Base-by-base conservation (phyloP, 1,140 invertebrate species). In the Drosophila kepulauana region DNA sequence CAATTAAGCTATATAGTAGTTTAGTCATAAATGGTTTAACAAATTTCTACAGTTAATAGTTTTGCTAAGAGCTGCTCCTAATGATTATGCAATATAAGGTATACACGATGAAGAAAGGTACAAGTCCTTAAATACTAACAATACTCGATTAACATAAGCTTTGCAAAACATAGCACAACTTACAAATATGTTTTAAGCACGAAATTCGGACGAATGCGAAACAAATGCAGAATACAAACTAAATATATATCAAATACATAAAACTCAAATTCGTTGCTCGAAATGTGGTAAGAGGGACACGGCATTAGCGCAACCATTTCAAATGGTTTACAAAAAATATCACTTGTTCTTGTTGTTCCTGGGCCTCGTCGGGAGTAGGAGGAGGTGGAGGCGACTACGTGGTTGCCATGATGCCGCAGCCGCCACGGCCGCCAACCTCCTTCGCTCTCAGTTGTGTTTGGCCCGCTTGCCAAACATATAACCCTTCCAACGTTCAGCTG, bases 401-500 rank as follows among this genome's bases (percentile, higher is more conserved):
- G 59, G 56, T 38, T 51, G 69, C 69, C 74, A 72, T 13, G 56
- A 61, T 20, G 74, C 74, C 5, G 72, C 72, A 63, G 72, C 72
- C 52, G 61, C 70, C 61, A 66, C 71, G 10, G 71, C 75, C 75
- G 84, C 80, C 84, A 88, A 70, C 73, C 70, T 86, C 46, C 71
- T 70, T 71, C 73, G 84, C 51, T 89, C 70, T 92, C 84, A 92
- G 79, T 99, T 99, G 91, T 99, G 98, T 41, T 97, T 95, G 1
- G 98, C 97, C 77, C 95, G 93, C 93, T 98, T 97, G n/a, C 99
- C 99, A 92, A 96, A 96, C 96, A 99, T 98, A 79, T 99, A 99
- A 5, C 96, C 96, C 81, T 98, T 96, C 99, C 99, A 99, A 48
- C 99, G 93, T 85, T 98, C 96, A 2, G 98, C 98, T 0, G 97